A percentile compares a stretch with the other conserved stretches of the same genome.
phyloP scores from a whole-genome alignment of 2,113 vertebrate species.

The Merops nubicus region DNA sequence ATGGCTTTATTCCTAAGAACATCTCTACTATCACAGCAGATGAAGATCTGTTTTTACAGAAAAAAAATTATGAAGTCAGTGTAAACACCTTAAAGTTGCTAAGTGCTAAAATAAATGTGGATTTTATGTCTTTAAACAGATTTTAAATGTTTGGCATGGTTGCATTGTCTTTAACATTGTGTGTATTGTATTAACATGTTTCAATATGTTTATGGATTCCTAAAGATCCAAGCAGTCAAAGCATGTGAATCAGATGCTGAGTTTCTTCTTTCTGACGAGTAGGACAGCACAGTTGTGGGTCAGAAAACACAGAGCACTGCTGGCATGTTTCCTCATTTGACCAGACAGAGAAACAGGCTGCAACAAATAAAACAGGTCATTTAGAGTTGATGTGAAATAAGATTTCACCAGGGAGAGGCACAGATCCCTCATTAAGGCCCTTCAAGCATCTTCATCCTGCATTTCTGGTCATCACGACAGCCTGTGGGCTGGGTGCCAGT shows the following conservation, averaged over 20 bases:
- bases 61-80: not conserved
- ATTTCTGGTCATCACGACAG: fast-evolving
- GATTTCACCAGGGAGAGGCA: not conserved
- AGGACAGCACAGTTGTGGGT: fast-evolving
- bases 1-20: not conserved
- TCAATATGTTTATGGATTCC: not conserved
- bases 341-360: not conserved
- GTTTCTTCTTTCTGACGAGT: not conserved
- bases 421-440: not conserved
- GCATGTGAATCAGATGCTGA: not conserved
- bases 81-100: not conserved
- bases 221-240: not conserved
- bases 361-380: not conserved
- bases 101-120: not conserved
- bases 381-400: not conserved
- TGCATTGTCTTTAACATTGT: not conserved
- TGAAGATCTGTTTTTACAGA: not conserved
- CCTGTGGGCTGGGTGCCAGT: not conserved
- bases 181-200: not conserved
- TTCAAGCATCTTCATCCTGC: not conserved
- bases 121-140: not conserved
- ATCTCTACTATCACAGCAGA: not conserved
- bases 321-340: not conserved
- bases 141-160: not conserved
- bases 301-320: not conserved